Base-by-base conservation (phyloP, 2,888 invertebrate genomes). In the Baccha elongata region DNA sequence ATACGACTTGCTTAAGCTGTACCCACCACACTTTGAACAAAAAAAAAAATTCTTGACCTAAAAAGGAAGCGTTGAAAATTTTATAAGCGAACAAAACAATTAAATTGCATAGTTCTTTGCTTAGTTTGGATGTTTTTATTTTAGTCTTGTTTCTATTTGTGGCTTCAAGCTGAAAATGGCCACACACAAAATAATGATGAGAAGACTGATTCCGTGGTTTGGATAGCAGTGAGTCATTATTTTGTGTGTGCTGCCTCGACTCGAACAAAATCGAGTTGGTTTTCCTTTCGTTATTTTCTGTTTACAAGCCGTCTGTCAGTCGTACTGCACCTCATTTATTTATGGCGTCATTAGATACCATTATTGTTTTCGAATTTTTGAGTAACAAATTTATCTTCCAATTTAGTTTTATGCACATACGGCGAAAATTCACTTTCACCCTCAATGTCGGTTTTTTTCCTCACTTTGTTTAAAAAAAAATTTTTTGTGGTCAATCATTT, bases 351-450 rank as follows among this genome's bases (percentile, higher is more conserved):
- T 58, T 42, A 44, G 44, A 65, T 44, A 55, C 21, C 46, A 46
- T 44, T 52, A 44, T 62, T 75, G 68, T 79, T 26, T 32, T 55
- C 55, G 42, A 64, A 55, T 80, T n/a, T 58, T 60, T 32, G 58
- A 80, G 74, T 69, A 74, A 58, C 64, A 44, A 69, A 80, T 74
- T 80, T 74, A 80, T 74, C 64, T 64, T 68, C 13, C 64, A 74
- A 80, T 80, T 80, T 74, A 55, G 29, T 68, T 73, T 79, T 44
- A 37, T 32, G 29, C 8, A 55, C 48, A 23, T 17, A 13, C 17
- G 72, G 35, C 11, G 52, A 58, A 74, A 74, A 65, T 46, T 80
- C 52, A 69, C 80, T 80, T 80, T 80, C 80, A 74, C 74, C 64
- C 64, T 74, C 74, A 48, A 23, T 21, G 55, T 17, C 32, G 55